Base-by-base conservation (phyloP, 2,797 vertebrate genomes). In the Gallinago nigripennis region DNA sequence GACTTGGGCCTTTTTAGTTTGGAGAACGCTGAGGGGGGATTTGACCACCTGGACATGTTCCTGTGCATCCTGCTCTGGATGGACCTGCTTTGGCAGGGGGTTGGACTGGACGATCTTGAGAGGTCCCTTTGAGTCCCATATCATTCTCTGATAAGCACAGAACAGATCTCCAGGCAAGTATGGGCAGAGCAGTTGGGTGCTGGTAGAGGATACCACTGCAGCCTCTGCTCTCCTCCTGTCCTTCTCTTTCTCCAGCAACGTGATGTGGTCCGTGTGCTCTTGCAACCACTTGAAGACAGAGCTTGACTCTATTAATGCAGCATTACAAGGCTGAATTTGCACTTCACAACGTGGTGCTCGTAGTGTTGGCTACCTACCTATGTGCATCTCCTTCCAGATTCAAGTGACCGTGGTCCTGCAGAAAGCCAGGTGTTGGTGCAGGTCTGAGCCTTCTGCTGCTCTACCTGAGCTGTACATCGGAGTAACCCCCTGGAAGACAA, bases 341-440 rank as follows among this genome's bases (percentile, higher is more conserved):
- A 17, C 17, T 69, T 64, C 16, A 8, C 31, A 51, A 5, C 0
- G 0, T 25, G 50, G 4, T 68, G 20, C 3, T 90, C 28, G 28
- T 51, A 33, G 9, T 63, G 8, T 43, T 80, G 51, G 21, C 30
- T 85, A 8, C 43, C 23, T 35, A 3, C 39, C 19, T 35, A 3
- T 23, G 8, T 18, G 19, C 9, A 43, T 31, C 14, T 13, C 4
- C 16, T 72, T 16, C 45, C 63, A 76, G 24, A 56, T 24, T 48
- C 45, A 33, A 28, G 23, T 18, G 27, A 27, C 15, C 4, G 7
- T 1, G 35, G 23, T 46, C 57, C 30, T 86, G 14, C 8, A 85
- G n/a, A 71, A 71, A 53, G 57, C 46, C n/a, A 20, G 7, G 4
- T 9, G 30, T 19, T 73, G 66, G 14, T 35, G 13, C 33, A n/a